These are phyloP conservation scores for Procambarus clarkii DNA, from an alignment of 1,140 invertebrate genomes.

Conservation along the genomic window DNA sequence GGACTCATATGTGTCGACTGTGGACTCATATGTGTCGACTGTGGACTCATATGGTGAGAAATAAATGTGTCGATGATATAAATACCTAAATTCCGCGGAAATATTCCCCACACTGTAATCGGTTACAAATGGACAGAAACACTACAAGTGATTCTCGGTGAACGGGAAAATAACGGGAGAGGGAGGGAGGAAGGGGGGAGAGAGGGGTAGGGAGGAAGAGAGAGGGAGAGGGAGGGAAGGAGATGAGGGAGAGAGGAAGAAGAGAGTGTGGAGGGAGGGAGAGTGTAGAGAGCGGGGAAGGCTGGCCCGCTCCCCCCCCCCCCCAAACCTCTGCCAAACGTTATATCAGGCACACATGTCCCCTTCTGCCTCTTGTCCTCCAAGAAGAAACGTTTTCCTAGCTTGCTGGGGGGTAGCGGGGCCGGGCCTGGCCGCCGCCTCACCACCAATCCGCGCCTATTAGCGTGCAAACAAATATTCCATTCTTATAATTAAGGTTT, in stretches of 20 bases:
- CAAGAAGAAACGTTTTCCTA: slow-evolving; percentile 66
- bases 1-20: no score
- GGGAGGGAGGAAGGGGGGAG: neutral
- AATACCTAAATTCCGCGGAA: no score
- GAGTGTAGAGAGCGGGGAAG: slow-evolving; percentile 24
- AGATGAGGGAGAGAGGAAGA: neutral
- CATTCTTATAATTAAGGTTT: slow-evolving; percentile 54
- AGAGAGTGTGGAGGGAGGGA: slow-evolving; percentile 33
- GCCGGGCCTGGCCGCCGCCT: neutral
- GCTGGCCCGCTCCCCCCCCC: neutral
- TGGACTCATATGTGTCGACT: no score
- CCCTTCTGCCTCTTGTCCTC: slow-evolving; percentile 55
- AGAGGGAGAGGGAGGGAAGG: neutral
- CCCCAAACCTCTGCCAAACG: slow-evolving; percentile 61
- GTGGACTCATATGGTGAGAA: no score
- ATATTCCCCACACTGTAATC: no score
- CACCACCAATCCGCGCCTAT: slow-evolving; percentile 33
- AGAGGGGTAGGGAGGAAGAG: neutral
- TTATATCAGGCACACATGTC: slow-evolving; percentile 62
- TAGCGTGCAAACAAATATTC: slow-evolving; percentile 51
- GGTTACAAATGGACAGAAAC: no score
- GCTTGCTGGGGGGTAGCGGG: slow-evolving; percentile 48
- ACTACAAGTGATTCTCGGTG: no score
- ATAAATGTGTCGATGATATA: no score
- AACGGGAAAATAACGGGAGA: no score